Evolutionary conservation across 2,797 vertebrate genomes (phyloP).

Genomic region (Balearica regulorum): DNA sequence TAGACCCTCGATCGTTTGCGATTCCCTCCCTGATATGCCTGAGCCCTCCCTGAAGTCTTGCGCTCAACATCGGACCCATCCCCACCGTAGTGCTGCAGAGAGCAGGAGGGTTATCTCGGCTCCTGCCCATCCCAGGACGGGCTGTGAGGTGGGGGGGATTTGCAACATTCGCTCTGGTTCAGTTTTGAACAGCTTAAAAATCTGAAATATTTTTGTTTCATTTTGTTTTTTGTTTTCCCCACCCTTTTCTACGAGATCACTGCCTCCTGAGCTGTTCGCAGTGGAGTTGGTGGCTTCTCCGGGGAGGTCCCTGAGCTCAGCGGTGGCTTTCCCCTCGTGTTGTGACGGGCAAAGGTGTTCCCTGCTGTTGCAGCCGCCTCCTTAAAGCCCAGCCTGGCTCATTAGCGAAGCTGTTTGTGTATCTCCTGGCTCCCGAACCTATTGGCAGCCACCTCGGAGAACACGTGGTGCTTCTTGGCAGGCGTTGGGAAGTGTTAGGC

Average conservation of each 20-base stretch:
- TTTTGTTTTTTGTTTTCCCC: too few species aligned
- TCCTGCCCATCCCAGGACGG: background rate
- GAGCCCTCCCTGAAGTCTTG: background rate
- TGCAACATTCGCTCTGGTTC: background rate
- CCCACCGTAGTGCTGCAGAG: too few species aligned
- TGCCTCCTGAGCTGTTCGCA: background rate
- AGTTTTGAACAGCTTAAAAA: background rate
- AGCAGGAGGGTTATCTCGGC: background rate
- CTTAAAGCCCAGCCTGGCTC: background rate
- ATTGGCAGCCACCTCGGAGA: background rate
- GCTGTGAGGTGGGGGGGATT: background rate
- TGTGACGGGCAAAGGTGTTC: background rate
- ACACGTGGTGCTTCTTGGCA: background rate
- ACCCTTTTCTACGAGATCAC: accelerated
- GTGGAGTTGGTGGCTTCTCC: background rate
- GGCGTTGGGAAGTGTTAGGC: background rate
- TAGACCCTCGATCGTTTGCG: accelerated
- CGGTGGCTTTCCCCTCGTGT: background rate
- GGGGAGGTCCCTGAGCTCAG: background rate
- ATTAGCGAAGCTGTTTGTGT: background rate
- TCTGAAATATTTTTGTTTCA: background rate
- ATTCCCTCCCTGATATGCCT: background rate
- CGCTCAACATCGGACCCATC: accelerated
- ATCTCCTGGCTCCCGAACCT: background rate
- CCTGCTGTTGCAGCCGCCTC: background rate